Percentiles rank a stretch among this genome's conserved stretches.
phyloP scores from a whole-genome alignment of 2,113 vertebrate genomes.

The Chunga burmeisteri region DNA sequence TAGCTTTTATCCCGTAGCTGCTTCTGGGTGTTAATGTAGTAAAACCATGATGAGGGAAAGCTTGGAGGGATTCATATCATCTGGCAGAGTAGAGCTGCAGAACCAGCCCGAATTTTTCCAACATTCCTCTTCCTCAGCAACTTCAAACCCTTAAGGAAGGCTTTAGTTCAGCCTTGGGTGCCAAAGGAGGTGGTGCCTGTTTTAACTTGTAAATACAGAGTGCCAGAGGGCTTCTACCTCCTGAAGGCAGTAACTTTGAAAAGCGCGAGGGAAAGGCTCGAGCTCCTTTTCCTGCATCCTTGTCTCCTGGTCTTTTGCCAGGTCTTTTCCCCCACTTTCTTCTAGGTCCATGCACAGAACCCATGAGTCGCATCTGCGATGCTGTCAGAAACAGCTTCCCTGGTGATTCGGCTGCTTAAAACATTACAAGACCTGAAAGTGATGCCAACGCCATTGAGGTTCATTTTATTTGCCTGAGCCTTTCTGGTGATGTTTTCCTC shows the following conservation, averaged over 20 bases:
- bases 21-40: neutral
- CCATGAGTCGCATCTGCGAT: neutral
- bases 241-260: neutral
- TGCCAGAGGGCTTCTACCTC: neutral
- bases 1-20: neutral
- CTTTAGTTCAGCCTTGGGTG: neutral
- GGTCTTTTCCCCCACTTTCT: neutral
- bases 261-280: neutral
- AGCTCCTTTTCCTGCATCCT: neutral
- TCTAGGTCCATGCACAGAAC: fast-evolving
- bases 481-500: neutral
- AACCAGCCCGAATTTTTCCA: neutral
- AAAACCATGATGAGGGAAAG: neutral
- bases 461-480: neutral
- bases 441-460: neutral
- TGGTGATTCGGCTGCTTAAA: neutral
- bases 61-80: neutral
- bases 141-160: neutral
- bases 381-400: neutral
- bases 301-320: neutral
- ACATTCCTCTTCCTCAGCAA: neutral
- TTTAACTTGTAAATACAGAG: neutral
- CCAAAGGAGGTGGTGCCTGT: neutral
- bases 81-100: neutral
- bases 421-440: neutral